Evolutionary conservation across 2,888 invertebrate genomes (phyloP).

Genomic region (Tridacna gigas): DNA sequence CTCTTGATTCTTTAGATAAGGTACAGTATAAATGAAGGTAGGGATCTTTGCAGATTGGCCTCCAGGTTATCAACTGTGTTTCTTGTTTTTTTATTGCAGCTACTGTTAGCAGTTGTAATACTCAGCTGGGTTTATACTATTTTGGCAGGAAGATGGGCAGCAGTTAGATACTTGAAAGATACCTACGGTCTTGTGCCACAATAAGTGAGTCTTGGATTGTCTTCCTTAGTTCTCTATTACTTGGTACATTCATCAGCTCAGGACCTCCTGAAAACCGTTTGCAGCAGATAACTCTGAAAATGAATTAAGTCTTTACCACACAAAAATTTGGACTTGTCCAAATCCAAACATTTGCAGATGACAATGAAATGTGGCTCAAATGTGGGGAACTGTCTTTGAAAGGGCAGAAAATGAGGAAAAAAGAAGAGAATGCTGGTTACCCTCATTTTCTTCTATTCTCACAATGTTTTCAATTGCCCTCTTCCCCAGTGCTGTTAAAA

Average conservation of each 20-base stretch:
- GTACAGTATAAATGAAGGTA: neutral
- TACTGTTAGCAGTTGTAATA: slow-evolving; percentile 76
- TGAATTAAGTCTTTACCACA: too few relatives aligned
- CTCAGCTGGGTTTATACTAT: slow-evolving; percentile 80
- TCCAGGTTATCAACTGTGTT: neutral
- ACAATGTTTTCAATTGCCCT: too few relatives aligned
- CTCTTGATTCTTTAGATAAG: neutral
- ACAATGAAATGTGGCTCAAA: too few relatives aligned
- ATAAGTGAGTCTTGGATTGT: neutral
- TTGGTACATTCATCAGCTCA: neutral
- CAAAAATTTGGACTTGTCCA: too few relatives aligned
- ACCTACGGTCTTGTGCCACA: slow-evolving; percentile 29
- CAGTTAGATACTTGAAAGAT: slow-evolving; percentile 68
- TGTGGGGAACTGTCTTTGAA: too few relatives aligned
- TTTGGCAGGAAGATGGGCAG: slow-evolving; percentile 76
- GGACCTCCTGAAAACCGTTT: neutral
- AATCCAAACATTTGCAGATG: too few relatives aligned
- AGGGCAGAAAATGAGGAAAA: too few relatives aligned
- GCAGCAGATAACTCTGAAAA: neutral
- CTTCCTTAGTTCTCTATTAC: neutral
- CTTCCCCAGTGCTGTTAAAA: too few relatives aligned
- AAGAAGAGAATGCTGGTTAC: too few relatives aligned
- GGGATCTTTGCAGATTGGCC: neutral
- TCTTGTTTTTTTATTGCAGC: slow-evolving; percentile 67
- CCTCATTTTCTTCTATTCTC: too few relatives aligned